Evolutionary conservation across 2,888 invertebrate genomes (phyloP), one percentile per base, ranked within the genome.

Genomic region (Cynaeus angustus): DNA sequence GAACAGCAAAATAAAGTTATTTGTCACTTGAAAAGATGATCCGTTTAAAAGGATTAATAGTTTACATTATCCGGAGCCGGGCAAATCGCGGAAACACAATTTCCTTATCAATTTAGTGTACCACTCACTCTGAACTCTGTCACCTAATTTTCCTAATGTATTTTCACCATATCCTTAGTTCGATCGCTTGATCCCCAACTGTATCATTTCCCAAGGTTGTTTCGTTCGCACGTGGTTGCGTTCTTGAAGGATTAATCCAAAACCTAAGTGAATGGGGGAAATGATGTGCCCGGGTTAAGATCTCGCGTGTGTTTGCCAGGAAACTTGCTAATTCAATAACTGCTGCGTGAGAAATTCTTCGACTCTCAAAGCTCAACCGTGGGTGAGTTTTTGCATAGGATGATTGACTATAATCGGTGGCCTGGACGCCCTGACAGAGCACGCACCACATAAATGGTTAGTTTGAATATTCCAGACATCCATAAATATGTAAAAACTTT

Each of bases 131-230:
- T 50, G 37, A 52, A 30, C 68, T 13, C 68, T 68, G 58, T 67
- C 64, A 65, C 52, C 65, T 69, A 69, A 69, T 69, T 69, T 68
- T 69, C 58, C 65, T 69, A 69, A 69, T 69, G 69, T 52, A 65
- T 50, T 69, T 65, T 50, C 69, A 10, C 33, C 69, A 58, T 69
- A 41, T 69, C 62, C 46, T 45, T 43, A 37, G 52, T 67, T 67
- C 62, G 66, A 66, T 66, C 55, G 28, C 14, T 55, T 45, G 53
- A 55, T 66, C 56, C 53, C 59, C 68, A 68, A 64, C 68, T 64
- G 59, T 64, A 69, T 50, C 58, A 65, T 66, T 69, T 70, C 70
- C 66, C 70, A 70, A 66, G 66, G 70, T 70, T 66, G 66, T 65
- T 66, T 56, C 55, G 55, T 70, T 58, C 70, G 62, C 70, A 66